Evolutionary conservation across 1,140 invertebrate genomes (phyloP).

Genomic region (Fopius arisanus): DNA sequence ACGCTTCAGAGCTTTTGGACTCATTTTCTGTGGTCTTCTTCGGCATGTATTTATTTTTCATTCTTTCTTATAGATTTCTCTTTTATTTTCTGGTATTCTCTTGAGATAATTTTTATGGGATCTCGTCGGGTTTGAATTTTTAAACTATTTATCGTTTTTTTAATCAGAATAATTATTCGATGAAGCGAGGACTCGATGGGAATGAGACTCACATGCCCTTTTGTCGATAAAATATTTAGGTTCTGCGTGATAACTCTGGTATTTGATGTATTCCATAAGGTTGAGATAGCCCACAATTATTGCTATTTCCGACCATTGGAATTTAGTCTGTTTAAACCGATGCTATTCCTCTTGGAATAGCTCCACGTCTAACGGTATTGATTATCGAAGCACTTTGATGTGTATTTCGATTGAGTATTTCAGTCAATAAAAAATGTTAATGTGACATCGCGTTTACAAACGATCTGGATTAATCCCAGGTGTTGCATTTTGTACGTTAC

Average conservation of each 20-base stretch:
- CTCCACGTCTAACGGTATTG: constrained; percentile 11
- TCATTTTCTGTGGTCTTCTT: constrained; percentile 8
- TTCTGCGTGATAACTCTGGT: background rate
- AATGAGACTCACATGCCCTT: too few relatives aligned
- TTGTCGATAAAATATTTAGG: background rate
- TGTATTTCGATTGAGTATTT: constrained; percentile 5
- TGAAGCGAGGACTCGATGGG: too few relatives aligned
- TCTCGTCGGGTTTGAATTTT: too few relatives aligned
- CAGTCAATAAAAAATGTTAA: background rate
- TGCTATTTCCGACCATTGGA: constrained; percentile 7
- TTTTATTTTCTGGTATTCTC: too few relatives aligned
- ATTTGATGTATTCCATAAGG: background rate
- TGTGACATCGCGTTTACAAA: background rate
- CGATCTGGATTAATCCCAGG: background rate
- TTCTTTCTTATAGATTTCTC: too few relatives aligned
- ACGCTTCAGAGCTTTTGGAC: background rate
- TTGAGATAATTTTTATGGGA: too few relatives aligned
- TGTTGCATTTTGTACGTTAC: background rate
- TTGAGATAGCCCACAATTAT: background rate
- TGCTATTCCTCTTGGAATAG: constrained; percentile 23
- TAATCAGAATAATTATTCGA: too few relatives aligned
- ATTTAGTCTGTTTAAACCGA: background rate
- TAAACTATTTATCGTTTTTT: too few relatives aligned
- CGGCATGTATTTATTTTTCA: too few relatives aligned
- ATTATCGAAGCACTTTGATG: constrained; percentile 4